Evolutionary conservation across 2,113 vertebrate genomes (phyloP), one percentile per base, ranked within the genome.

Genomic region (Trinectes maculatus): DNA sequence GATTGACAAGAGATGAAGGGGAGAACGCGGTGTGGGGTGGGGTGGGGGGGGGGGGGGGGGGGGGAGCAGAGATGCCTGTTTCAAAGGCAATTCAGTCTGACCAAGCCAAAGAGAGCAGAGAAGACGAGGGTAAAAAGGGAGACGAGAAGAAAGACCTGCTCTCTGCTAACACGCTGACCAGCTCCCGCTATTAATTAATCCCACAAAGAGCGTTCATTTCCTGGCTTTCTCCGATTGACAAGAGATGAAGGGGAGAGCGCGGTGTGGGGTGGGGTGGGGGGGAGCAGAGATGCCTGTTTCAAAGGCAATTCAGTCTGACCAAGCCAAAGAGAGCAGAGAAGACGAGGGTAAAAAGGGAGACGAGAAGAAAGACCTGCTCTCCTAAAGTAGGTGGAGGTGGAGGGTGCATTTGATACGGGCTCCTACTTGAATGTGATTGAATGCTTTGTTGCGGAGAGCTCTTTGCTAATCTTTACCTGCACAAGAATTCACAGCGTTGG

Each of bases 141-240:
- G 74, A 65, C 82, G 91, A 90, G 94, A 96, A 95, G 94, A 96
- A 95, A 93, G 94, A 84, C 66, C 79, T 74, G 91, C 89, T 84
- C 85, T 80, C 91, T 67, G 85, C 92, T 93, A 93, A 92, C 93
- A 70, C 92, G 83, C 93, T 94, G 94, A 96, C 95, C 93, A 90
- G 94, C 94, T 96, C 94, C 94, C 93, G 93, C 95, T 95, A 96
- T 98, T 97, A 98, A 98, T 98, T 98, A 98, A 96, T 98, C 94
- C 94, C 91, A 98, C 95, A 98, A 98, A 98, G 93, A 93, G 92
- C 92, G 91, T 94, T 98, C 95, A 94, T 98, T 98, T 98, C 95
- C 95, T 96, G 96, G 93, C 94, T 94, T 95, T 96, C 92, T 82
- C 77, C 92, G 94, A 96, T 94, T 95, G 96, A 97, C 96, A 95